phyloP scores from a whole-genome alignment of 1,140 invertebrate species.

The Lycorma delicatula region DNA sequence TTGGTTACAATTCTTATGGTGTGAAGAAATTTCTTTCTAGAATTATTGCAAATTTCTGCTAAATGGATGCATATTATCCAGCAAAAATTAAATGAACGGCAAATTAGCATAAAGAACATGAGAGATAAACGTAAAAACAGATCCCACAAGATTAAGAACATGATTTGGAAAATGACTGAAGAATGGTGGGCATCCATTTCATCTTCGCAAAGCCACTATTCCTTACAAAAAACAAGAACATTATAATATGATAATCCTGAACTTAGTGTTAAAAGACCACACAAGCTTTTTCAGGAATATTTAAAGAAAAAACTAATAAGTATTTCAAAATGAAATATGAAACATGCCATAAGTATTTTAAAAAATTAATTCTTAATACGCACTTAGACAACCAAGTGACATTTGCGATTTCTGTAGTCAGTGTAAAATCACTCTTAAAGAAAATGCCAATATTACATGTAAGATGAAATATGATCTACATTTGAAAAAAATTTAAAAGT shows the following conservation, averaged over 20 bases:
- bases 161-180: slow-evolving; percentile 8
- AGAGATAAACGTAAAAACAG: slow-evolving; percentile 9
- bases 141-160: not conserved
- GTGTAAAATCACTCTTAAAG: slow-evolving; percentile 3
- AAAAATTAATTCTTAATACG: no score
- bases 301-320: slow-evolving; percentile 1
- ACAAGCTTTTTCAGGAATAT: slow-evolving; percentile 9
- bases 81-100: slow-evolving; percentile 5
- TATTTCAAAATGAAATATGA: not conserved
- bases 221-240: not conserved
- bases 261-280: slow-evolving; percentile 1
- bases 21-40: not conserved
- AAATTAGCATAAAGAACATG: not conserved
- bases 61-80: slow-evolving; percentile 6
- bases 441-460: slow-evolving; percentile 7
- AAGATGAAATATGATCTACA: slow-evolving; percentile 10
- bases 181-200: slow-evolving; percentile 11
- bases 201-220: not conserved
- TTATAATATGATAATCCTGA: slow-evolving; percentile 1
- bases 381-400: slow-evolving; percentile 11
- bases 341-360: slow-evolving; percentile 9
- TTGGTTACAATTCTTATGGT: not conserved
- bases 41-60: slow-evolving; percentile 7
- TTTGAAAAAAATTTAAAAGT: slow-evolving; percentile 9
- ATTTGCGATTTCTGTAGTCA: slow-evolving; percentile 9